Evolutionary conservation across 2,888 invertebrate species (phyloP), one percentile per base, ranked within the genome.

Genomic region (Eupithecia dodoneata): DNA sequence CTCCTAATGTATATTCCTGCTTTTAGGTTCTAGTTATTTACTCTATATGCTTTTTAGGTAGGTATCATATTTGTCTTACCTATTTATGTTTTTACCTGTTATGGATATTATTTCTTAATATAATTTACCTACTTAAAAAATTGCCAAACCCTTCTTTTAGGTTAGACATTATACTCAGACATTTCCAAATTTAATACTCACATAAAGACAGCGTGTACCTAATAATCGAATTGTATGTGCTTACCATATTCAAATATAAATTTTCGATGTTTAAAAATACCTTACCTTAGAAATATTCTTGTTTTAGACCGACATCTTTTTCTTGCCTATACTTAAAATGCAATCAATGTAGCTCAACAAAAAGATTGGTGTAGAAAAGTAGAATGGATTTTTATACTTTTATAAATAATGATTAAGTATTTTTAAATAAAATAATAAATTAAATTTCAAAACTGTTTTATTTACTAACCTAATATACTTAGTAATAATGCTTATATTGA

Each of bases 361-460:
- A 55, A 73, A 47, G 70, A 75, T 73, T 45, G 63, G 71, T 71
- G 18, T 70, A 70, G 18, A 13, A 59, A 63, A n/a, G 66, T 73
- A 78, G 78, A 78, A 73, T 73, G 87, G 86, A 87, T 85, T 89
- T 90, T 89, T 89, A 89, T 88, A 88, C 87, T 89, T 89, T 88
- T 93, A 90, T 94, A 94, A 94, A 93, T 94, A 93, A 91, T 87
- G 86, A 90, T 85, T 91, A 94, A 93, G 93, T 93, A 93, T 89
- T 90, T 92, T 92, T 91, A 90, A 91, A 90, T 91, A 90, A 90
- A 88, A 88, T 88, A 89, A 87, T 86, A 83, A 73, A 70, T 63
- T 55, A 79, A 42, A 4, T n/a, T 69, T 69, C 6, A 72, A 45
- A 13, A 71, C 10, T 70, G 44, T 70, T 79, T 79, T 72, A 76